Conservation (phyloP, 2,797 vertebrate genomes). For the Coreius guichenoti region DNA sequence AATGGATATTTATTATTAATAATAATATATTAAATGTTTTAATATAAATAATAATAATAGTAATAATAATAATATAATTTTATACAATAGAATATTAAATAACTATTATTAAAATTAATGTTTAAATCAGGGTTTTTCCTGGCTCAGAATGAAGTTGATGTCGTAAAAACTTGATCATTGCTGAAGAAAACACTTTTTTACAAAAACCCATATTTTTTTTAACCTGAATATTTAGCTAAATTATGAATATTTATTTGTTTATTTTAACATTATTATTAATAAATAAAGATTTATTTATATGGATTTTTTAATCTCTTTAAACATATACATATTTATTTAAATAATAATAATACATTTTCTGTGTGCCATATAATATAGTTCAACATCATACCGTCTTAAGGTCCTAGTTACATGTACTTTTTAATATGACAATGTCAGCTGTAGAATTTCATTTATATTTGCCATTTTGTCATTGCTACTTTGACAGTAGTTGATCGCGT, state of each 20-base stretch:
- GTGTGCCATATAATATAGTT: neutral
- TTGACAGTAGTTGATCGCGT: conserved; percentile 2
- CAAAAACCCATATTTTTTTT: too few species aligned
- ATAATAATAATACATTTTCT: neutral
- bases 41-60: too few species aligned
- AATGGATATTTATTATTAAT: too few species aligned
- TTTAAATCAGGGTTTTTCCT: too few species aligned
- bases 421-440: neutral
- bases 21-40: too few species aligned
- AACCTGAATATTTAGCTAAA: neutral
- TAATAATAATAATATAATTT: too few species aligned
- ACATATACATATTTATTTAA: neutral
- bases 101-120: too few species aligned
- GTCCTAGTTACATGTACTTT: neutral
- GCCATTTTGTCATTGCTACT: neutral
- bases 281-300: too few species aligned
- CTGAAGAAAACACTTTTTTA: too few species aligned
- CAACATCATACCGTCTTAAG: neutral
- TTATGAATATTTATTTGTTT: neutral
- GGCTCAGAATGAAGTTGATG: too few species aligned
- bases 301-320: neutral
- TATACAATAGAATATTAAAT: too few species aligned
- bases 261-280: neutral
- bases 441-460: neutral
- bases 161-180: too few species aligned